Conservation (phyloP, 1,140 invertebrate genomes). For the Stegodyphus dumicola region DNA sequence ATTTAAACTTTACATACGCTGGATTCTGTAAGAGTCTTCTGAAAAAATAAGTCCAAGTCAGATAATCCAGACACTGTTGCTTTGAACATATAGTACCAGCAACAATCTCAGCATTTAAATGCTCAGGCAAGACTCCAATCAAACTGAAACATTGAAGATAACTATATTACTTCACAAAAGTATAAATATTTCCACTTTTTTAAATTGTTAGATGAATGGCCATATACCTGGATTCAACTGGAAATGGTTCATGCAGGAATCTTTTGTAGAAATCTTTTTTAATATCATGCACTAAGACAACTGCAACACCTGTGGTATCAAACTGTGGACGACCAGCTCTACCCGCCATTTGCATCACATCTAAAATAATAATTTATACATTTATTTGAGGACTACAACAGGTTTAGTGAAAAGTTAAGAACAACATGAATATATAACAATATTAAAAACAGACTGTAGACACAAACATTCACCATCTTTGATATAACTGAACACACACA, state of each 20-base stretch:
- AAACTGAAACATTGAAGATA: constrained; percentile 73
- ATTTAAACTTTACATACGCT: constrained; percentile 18
- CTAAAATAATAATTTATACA: constrained; percentile 63
- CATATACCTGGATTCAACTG: constrained; percentile 86
- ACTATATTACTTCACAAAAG: too few species aligned
- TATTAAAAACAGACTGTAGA: background rate
- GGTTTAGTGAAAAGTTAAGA: background rate
- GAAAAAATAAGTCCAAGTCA: constrained; percentile 99
- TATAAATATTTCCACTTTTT: too few species aligned
- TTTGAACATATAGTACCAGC: constrained; percentile 93
- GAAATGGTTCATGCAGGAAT: constrained; percentile 99
- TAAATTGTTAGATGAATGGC: too few species aligned
- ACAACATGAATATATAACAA: background rate
- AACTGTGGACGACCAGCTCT: constrained; percentile 96
- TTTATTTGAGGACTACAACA: background rate
- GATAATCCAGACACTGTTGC: constrained; percentile 95
- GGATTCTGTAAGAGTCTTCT: constrained; percentile 93
- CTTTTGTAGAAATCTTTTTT: constrained; percentile 99
- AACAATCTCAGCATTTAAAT: constrained; percentile 96
- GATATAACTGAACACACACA: too few species aligned
- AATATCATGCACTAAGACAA: constrained; percentile 96
- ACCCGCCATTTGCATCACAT: constrained; percentile 98
- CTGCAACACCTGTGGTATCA: constrained; percentile 94
- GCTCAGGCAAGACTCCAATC: constrained; percentile 90
- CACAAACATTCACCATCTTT: too few species aligned